Evolutionary conservation across 2,113 vertebrate species (phyloP), one percentile per base, ranked within the genome.

Genomic region (Crypturellus undulatus): DNA sequence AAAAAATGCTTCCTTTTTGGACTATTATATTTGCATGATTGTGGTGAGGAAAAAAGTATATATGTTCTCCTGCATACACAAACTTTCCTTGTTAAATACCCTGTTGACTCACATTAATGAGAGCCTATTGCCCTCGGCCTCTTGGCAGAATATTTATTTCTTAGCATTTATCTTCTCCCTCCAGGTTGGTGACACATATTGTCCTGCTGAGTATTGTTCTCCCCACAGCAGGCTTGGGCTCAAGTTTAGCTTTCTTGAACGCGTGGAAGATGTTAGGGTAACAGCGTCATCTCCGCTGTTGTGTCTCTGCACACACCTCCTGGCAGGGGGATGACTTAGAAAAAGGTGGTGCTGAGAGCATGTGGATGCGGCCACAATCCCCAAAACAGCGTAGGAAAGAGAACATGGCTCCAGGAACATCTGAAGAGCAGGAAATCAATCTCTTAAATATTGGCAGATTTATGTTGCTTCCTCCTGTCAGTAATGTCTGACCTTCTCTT

Each of bases 121-220:
- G 34, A 80, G 7, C 7, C 26, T 67, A 5, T 70, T 78, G 36
- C 56, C 56, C 26, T 18, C n/a, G 20, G 19, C 22, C 21, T 75
- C 9, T 21, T 47, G 38, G 32, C 3, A 91, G 60, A 89, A 16
- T 10, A 49, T 52, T 42, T 94, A 47, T 49, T 45, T 68, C 45
- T 67, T 30, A 52, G 67, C 28, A 65, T 58, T 42, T 19, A 60
- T 58, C 43, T 84, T 0, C 54, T 78, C 67, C 25, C 21, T 79
- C 26, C 0, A 0, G 42, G 26, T 47, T 15, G 24, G 32, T n/a
- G 32, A 36, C 12, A 36, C 5, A 1, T 3, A 4, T 34, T 64
- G 26, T 69, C 63, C 63, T 52, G 14, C 28, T 76, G 65, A 59
- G 79, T 87, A 38, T 34, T 63, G 11, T 69, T 11, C 11, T 75